A percentile compares a stretch with the other conserved stretches of the same genome.
These are phyloP conservation scores for Marcusenius ussheri DNA, from an alignment of 2,113 vertebrate species.

Conservation along the genomic window DNA sequence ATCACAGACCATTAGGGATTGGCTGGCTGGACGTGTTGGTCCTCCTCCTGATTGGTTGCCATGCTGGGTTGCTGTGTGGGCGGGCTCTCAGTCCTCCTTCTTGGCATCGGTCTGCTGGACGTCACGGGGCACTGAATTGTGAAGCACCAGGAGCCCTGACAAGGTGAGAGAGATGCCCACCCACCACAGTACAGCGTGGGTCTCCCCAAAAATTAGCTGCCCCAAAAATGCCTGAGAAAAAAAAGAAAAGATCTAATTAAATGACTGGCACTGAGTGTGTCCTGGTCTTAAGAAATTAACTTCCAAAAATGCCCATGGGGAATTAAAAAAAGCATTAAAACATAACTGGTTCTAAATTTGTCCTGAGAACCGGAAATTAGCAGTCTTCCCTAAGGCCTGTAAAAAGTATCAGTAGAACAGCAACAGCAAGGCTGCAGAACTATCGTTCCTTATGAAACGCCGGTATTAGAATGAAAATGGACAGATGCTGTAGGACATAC, in stretches of 20 bases:
- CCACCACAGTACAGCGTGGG: conserved; percentile 75
- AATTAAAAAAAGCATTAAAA: not conserved
- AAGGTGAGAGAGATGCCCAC: conserved; percentile 71
- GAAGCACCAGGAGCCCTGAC: conserved; percentile 72
- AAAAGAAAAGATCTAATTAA: not conserved
- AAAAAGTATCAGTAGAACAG: not conserved
- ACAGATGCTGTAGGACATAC: not conserved
- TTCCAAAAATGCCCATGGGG: not conserved
- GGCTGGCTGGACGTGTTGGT: not conserved
- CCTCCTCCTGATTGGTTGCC: not conserved
- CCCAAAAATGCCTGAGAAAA: conserved; percentile 74
- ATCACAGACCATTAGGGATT: not conserved
- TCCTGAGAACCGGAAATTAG: not conserved
- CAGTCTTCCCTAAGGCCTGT: not conserved
- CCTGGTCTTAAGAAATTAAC: conserved; percentile 7
- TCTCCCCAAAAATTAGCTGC: conserved; percentile 75
- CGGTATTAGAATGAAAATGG: not conserved
- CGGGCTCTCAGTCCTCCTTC: conserved; percentile 44
- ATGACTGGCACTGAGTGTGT: not conserved
- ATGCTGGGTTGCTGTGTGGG: not conserved
- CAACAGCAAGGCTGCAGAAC: not conserved
- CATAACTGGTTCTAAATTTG: not conserved
- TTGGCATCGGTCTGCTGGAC: conserved; percentile 36
- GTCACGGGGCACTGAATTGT: conserved; percentile 47
- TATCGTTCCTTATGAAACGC: not conserved